phyloP scores from a whole-genome alignment of 2,113 vertebrate species.

The Steatornis caripensis region DNA sequence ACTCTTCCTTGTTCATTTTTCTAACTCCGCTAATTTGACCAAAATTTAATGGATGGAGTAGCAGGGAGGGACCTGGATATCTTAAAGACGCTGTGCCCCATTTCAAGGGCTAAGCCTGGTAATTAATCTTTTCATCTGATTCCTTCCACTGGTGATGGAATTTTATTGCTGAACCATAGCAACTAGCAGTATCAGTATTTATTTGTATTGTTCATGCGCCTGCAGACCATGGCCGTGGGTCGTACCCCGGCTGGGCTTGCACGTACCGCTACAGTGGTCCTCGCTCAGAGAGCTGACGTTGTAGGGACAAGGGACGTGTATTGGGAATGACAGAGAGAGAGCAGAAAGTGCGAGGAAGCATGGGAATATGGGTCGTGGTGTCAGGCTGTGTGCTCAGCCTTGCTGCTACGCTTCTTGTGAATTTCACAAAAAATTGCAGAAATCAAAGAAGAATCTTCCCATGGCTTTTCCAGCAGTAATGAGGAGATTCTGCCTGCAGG shows the following conservation, averaged over 20 bases:
- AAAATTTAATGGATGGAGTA: neutral
- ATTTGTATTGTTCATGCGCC: neutral
- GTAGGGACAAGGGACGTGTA: neutral
- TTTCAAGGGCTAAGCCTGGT: neutral
- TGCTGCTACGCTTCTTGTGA: neutral
- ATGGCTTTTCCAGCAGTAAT: neutral
- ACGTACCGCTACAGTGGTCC: accelerated
- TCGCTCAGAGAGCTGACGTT: accelerated
- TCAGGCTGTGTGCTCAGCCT: neutral
- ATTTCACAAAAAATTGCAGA: neutral
- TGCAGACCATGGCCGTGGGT: too few relatives aligned
- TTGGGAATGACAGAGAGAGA: neutral
- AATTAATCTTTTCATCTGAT: neutral
- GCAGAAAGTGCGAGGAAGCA: neutral
- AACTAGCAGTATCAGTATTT: neutral
- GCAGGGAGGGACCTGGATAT: neutral
- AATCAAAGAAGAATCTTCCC: neutral
- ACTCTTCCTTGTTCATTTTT: slow-evolving; percentile 4
- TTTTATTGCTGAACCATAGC: neutral
- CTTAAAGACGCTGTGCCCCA: neutral
- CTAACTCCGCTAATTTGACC: slow-evolving; percentile 5
- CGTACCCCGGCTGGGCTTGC: accelerated
- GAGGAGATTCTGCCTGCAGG: neutral
- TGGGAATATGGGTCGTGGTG: neutral
- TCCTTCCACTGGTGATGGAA: neutral